These are phyloP conservation scores for Tetranychus urticae DNA, from an alignment of 1,140 invertebrate species.

Conservation along the genomic window DNA sequence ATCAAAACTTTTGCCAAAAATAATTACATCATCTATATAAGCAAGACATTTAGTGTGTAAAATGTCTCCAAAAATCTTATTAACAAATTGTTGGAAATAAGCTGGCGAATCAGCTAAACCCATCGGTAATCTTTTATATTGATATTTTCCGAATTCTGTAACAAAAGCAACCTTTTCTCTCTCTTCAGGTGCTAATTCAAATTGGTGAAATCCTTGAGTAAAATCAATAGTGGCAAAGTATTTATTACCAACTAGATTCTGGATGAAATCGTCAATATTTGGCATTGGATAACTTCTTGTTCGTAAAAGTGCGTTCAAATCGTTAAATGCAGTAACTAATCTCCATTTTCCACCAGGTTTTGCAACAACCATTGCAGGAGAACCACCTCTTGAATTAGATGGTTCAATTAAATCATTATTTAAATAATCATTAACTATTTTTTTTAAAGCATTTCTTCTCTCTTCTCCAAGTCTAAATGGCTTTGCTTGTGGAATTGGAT, in stretches of 20 bases:
- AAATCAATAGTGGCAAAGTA: constrained; percentile 6
- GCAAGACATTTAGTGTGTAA: neutral
- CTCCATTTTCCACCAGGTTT: constrained; percentile 25
- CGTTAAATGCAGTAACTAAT: constrained; percentile 28
- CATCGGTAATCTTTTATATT: constrained; percentile 13
- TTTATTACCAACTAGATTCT: neutral
- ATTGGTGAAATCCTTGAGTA: constrained; percentile 5
- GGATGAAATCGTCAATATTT: constrained; percentile 14
- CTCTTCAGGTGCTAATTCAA: neutral
- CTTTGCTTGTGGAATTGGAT: neutral
- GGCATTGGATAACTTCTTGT: constrained; percentile 28
- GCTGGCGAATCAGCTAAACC: neutral
- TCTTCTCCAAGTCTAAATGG: neutral
- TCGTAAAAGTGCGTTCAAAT: constrained; percentile 19
- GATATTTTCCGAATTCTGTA: constrained; percentile 18
- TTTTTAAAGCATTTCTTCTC: neutral
- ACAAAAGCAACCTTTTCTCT: constrained; percentile 20
- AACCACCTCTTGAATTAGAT: neutral
- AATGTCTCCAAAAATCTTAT: neutral
- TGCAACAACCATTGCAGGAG: constrained; percentile 13
- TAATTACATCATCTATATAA: neutral
- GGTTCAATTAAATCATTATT: neutral
- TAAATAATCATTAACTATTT: neutral
- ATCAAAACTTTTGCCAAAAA: neutral
- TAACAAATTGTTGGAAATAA: neutral